A percentile compares a stretch with the other conserved stretches of the same genome.
phyloP scores from a whole-genome alignment of 2,113 vertebrate species.

The Haemorhous mexicanus region DNA sequence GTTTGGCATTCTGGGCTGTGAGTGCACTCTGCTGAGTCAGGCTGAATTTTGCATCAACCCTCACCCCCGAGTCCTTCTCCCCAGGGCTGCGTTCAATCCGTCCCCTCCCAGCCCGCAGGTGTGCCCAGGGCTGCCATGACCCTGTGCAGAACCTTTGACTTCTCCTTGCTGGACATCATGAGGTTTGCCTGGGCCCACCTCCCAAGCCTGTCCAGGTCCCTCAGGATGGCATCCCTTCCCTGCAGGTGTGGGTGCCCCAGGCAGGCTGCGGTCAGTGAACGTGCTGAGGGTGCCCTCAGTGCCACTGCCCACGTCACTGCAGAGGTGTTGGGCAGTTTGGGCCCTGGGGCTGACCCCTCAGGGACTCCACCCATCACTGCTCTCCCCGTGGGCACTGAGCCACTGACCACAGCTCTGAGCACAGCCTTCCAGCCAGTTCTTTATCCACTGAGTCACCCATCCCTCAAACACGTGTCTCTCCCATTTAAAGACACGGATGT shows the following conservation, averaged over 20 bases:
- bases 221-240: background rate
- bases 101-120: background rate
- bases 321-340: fast-evolving
- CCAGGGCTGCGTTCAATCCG: background rate
- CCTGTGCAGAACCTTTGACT: too few species aligned
- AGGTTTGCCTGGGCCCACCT: background rate
- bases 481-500: background rate
- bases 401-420: background rate
- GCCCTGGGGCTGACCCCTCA: background rate
- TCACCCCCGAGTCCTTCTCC: background rate
- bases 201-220: background rate
- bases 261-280: too few species aligned
- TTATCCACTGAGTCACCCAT: background rate
- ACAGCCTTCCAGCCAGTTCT: background rate
- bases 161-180: background rate
- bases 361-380: background rate
- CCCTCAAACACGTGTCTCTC: background rate
- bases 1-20: fast-evolving
- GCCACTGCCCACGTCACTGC: background rate
- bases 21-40: fast-evolving
- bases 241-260: background rate
- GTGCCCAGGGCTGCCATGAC: background rate
- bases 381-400: background rate
- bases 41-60: background rate
- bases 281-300: background rate